A percentile compares a stretch with the other conserved stretches of the same genome.
phyloP scores from a whole-genome alignment of 1,140 invertebrate species.

The Phortica variegata region DNA sequence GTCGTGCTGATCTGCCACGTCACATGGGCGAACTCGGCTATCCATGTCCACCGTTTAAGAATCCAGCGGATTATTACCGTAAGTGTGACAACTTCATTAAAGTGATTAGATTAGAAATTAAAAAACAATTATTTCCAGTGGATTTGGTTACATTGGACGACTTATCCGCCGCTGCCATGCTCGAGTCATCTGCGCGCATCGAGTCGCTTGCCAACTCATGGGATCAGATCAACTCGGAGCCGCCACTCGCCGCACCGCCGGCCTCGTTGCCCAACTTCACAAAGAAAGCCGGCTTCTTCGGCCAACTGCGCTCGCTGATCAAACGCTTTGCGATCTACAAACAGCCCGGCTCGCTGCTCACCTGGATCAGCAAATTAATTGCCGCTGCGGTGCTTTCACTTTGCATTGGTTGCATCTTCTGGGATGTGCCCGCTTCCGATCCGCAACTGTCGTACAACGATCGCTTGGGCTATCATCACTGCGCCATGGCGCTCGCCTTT shows the following conservation, averaged over 20 bases:
- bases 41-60: conserved; percentile 93
- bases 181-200: conserved; percentile 90
- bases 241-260: conserved; percentile 49
- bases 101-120: background rate
- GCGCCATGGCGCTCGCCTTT: conserved; percentile 72
- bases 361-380: conserved; percentile 74
- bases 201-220: conserved; percentile 81
- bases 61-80: conserved; percentile 95
- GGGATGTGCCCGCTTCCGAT: conserved; percentile 79
- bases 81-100: conserved; percentile 56
- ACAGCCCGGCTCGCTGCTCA: conserved; percentile 81
- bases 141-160: conserved; percentile 92
- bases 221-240: conserved; percentile 57
- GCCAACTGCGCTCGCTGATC: conserved; percentile 43
- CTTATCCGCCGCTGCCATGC: conserved; percentile 86
- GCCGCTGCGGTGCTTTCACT: conserved; percentile 78
- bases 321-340: conserved; percentile 69
- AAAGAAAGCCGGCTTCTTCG: conserved; percentile 58
- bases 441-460: conserved; percentile 72
- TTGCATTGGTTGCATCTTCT: conserved; percentile 83
- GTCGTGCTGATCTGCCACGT: conserved; percentile 82
- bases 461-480: conserved; percentile 80
- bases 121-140: conserved; percentile 68
- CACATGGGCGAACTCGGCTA: conserved; percentile 94
- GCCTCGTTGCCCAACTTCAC: conserved; percentile 52